Evolutionary conservation across 1,140 invertebrate genomes (phyloP), one percentile per base, ranked within the genome.

Genomic region (Alviniconcha marisindica): DNA sequence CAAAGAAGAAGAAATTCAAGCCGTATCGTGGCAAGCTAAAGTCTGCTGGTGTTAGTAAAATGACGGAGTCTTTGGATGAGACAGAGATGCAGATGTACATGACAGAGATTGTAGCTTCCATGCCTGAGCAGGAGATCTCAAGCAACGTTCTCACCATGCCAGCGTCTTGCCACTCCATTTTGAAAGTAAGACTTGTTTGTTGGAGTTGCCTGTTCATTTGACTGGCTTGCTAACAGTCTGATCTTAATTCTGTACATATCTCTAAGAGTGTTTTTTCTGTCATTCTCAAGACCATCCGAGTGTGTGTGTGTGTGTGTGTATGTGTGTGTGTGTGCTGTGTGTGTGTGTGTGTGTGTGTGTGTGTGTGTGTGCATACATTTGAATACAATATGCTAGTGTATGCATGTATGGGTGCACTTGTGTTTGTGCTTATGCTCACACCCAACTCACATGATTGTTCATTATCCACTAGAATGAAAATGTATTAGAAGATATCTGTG

Each of bases 61-160:
- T 92, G 82, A 89, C 89, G 44, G 91, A 92, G 69, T 90, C 91
- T 40, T 83, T 93, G 54, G 91, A 91, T 51, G 88, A 90, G 42
- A 91, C 88, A 76, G 91, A 93, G 83, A 90, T 91, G 85, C 84
- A 87, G 15, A 82, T 92, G 78, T 73, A 85, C n/a, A 84, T 80
- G 36, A 77, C 84, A 42, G 90, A 89, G 77, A 73, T 88, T 15
- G 77, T 73, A 51, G 84, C 84, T 18, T 82, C 85, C 36, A 78
- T 82, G 73, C 79, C 86, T 31, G 82, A 63, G 42, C 78, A 85
- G 56, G 87, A 87, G 10, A 83, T 84, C n/a, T 63, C 74, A 28
- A 85, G 83, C 73, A 87, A 81, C n/a, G 44, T 90, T 5, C 56
- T 90, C 7, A 89, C 88, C 15, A 91, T 91, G 89, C 92, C 92